Percentiles rank a stretch among this genome's conserved stretches.
phyloP scores from a whole-genome alignment of 2,113 vertebrate species.

The Stictonetta naevosa region DNA sequence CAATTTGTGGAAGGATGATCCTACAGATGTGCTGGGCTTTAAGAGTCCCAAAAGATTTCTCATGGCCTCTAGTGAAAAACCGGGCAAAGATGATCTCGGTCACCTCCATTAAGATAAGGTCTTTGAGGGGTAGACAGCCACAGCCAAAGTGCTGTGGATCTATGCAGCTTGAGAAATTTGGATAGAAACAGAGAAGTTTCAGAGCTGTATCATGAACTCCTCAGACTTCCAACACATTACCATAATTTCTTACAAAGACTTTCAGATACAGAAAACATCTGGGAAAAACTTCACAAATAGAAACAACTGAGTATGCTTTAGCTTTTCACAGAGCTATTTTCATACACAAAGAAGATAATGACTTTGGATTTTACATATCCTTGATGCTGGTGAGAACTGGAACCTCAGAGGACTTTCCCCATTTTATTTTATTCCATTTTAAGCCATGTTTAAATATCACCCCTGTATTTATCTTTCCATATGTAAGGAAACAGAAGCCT shows the following conservation, averaged over 20 bases:
- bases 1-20: neutral
- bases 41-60: neutral
- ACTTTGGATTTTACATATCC: neutral
- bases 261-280: neutral
- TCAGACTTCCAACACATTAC: neutral
- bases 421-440: neutral
- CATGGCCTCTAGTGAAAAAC: neutral
- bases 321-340: neutral
- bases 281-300: neutral
- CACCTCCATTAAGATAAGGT: neutral
- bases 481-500: neutral
- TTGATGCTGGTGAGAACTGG: neutral
- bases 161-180: neutral
- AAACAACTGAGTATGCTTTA: neutral
- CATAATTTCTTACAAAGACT: neutral
- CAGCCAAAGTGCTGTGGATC: neutral
- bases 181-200: neutral
- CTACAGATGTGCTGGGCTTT: neutral
- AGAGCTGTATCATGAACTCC: neutral
- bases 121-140: neutral
- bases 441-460: neutral
- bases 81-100: neutral
- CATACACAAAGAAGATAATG: neutral
- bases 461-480: neutral
- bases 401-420: neutral